Evolutionary conservation across 2,888 invertebrate species (phyloP), one percentile per base, ranked within the genome.

Genomic region (Leptarthrus brevirostris): DNA sequence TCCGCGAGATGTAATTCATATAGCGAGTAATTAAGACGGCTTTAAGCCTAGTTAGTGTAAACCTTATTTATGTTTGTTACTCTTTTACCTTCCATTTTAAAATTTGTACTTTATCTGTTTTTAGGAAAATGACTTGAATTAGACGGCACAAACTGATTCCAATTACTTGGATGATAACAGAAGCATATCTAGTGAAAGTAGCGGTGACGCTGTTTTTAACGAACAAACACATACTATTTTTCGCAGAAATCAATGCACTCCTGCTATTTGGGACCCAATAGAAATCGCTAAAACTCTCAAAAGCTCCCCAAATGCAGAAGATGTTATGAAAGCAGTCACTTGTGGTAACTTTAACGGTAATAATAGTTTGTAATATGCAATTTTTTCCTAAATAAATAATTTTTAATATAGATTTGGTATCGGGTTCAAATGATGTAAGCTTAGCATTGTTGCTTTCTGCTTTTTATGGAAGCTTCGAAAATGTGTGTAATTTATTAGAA

Each of bases 121-220:
- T n/a, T n/a, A 85, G 85, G 85, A 85, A 78, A 83, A 84, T 75
- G 82, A 85, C 77, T 77, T 85, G 73, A 83, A 83, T 76, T 84
- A 84, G 81, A 79, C 82, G 61, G 81, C 83, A 64, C 81, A 82
- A 74, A 14, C 54, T 1, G 26, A 54, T 4, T 74, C 77, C 22
- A 77, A 77, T 58, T 81, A 83, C 53, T 78, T 81, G 10, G 83
- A 81, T 70, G 85, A 85, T 73, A 81, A 82, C 75, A 80, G 81
- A 47, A 83, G 84, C 77, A 83, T 83, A 74, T 85, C 85, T 20
- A 85, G 84, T 73, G 82, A 82, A 76, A 81, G 83, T 74, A 82
- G 83, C 74, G 81, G 81, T 75, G 83, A 83, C 73, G 83, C 81
- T 64, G 81, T 84, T 8, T 81, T 83, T 36, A 83, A 81, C 69